A percentile compares a stretch with the other conserved stretches of the same genome.
These are phyloP conservation scores for Ataeniobius toweri DNA, from an alignment of 2,797 vertebrate species.

Conservation along the genomic window DNA sequence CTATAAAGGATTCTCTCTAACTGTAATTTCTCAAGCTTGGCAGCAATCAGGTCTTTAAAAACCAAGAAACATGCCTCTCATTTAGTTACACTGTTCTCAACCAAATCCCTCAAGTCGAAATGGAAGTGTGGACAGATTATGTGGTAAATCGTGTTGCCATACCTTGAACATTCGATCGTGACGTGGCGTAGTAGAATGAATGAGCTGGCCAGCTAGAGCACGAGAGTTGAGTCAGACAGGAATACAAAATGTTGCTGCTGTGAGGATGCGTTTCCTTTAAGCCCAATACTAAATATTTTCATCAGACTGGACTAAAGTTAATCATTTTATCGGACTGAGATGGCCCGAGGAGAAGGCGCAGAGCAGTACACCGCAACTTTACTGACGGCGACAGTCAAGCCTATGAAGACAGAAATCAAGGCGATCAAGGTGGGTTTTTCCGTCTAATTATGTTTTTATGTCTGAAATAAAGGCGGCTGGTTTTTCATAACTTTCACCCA, in stretches of 20 bases:
- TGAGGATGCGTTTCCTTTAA: neutral
- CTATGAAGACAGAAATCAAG: conserved; percentile 53
- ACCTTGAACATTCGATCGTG: neutral
- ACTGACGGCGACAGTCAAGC: conserved; percentile 51
- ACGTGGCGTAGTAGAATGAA: conserved; percentile 22
- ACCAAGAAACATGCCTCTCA: neutral
- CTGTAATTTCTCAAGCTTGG: conserved; percentile 10
- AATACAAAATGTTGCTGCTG: neutral
- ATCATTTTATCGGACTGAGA: neutral
- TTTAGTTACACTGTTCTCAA: neutral
- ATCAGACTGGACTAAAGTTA: neutral
- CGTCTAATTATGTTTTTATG: neutral
- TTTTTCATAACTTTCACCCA: rapidly evolving
- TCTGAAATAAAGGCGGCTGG: neutral
- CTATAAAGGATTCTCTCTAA: neutral
- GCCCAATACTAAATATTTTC: neutral
- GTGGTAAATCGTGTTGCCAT: neutral
- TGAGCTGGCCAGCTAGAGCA: neutral
- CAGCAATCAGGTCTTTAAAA: conserved; percentile 9
- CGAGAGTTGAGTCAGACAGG: neutral
- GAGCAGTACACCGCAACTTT: conserved; percentile 65
- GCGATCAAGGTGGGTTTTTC: conserved; percentile 50
- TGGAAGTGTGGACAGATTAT: neutral
- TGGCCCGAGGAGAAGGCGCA: conserved; percentile 76
- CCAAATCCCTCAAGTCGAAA: neutral